Base-by-base conservation (phyloP, 2,113 vertebrate genomes). In the Alethe castanea region DNA sequence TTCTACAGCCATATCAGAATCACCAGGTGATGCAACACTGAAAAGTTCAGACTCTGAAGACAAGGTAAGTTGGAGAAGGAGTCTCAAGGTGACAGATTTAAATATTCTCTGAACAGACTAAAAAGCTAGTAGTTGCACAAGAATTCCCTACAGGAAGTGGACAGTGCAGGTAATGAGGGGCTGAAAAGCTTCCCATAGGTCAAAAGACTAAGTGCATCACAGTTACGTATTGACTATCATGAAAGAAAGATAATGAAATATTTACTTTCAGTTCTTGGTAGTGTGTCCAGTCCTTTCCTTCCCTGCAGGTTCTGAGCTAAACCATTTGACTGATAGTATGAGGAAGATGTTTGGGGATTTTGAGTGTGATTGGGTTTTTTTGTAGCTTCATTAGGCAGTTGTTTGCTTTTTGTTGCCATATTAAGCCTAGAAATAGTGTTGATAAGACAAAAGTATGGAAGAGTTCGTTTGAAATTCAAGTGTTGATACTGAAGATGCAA, bases 21-120 rank as follows among this genome's bases (percentile, higher is more conserved):
- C 98, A 8, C 92, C 97, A 65, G 98, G 98, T 95, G 98, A 97
- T 56, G 96, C 98, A 56, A 92, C 97, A 24, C 95, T 88, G 90
- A 98, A 96, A 76, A 97, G 92, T 35, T 95, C 93, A 6, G 96
- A 95, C 31, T 67, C 88, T 48, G 95, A 97, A 23, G 96, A 97
- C 4, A 97, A 97, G 95, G 96, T 93, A 14, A 87, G 82, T 79
- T 92, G 56, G 25, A 40, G 52, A 35, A 69, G 33, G 42, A 48
- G 36, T 5, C 16, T 80, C 26, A 29, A 50, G 33, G 42, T 70
- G 47, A 20, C 47, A 54, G 15, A 26, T 4, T 7, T 67, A 16
- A 64, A 36, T 62, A 14, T 44, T 89, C 6, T 71, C 40, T 44
- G 44, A 81, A 48, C 11, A 64, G 74, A 57, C 23, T 74, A 31